Conservation (phyloP, 2,797 vertebrate genomes). For the Pitangus sulphuratus region DNA sequence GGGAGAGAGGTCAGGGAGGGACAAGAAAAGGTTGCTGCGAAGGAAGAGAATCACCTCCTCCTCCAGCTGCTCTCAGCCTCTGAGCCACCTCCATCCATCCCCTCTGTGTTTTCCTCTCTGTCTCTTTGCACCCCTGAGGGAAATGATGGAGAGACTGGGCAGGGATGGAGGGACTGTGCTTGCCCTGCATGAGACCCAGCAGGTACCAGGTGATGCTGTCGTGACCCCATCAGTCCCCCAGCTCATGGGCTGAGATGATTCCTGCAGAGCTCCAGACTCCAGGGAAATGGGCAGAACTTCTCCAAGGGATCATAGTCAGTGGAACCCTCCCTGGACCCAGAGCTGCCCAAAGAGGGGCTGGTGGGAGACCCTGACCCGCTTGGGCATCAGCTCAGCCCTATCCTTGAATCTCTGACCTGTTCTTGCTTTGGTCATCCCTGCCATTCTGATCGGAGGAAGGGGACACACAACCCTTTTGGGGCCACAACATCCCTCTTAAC, state of each 20-base stretch:
- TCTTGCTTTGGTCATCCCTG: rapidly evolving
- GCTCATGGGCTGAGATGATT: not conserved
- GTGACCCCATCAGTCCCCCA: not conserved
- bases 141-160: not conserved
- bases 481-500: not conserved
- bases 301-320: not conserved
- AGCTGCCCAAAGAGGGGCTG: not conserved
- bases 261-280: not conserved
- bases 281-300: not conserved
- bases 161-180: rapidly evolving
- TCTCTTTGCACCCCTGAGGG: not conserved
- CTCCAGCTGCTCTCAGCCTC: not conserved
- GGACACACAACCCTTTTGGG: not conserved
- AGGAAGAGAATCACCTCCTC: not conserved
- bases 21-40: not conserved
- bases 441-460: not conserved
- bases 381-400: not conserved
- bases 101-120: not conserved
- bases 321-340: not conserved
- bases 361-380: rapidly evolving
- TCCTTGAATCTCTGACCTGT: not conserved
- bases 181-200: rapidly evolving
- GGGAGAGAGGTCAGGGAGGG: not conserved
- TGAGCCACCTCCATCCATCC: not conserved
- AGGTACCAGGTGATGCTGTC: not conserved